A percentile compares a stretch with the other conserved stretches of the same genome.
Conservation (phyloP, 1,140 invertebrate genomes). For the Linepithema humile region DNA sequence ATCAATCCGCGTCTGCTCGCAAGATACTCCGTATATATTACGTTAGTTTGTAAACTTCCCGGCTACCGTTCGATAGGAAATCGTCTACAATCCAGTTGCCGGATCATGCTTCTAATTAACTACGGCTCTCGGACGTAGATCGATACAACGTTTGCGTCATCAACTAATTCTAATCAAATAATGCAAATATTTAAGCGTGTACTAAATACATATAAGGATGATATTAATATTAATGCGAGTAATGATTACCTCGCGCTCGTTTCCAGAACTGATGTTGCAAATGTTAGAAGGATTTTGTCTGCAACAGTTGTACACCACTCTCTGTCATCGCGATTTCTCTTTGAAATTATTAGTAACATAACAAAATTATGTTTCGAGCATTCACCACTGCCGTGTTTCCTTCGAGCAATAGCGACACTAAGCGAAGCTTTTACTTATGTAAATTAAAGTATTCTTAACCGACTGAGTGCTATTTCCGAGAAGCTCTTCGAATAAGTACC, state of each 20-base stretch:
- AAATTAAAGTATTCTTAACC: conserved; percentile 55
- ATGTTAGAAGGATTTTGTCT: neutral
- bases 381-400: conserved; percentile 13
- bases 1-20: conserved; percentile 27
- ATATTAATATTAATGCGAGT: neutral
- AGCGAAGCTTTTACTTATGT: conserved; percentile 48
- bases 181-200: neutral
- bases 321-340: neutral
- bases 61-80: conserved; percentile 24
- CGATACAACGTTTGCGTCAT: neutral
- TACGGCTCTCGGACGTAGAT: neutral
- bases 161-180: neutral
- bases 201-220: neutral
- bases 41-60: conserved; percentile 36
- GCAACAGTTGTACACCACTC: neutral
- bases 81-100: conserved; percentile 13
- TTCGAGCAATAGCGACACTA: conserved; percentile 22
- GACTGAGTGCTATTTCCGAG: conserved; percentile 36
- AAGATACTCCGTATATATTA: conserved; percentile 25
- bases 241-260: neutral
- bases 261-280: neutral
- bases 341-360: conserved; percentile 23
- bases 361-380: conserved; percentile 28
- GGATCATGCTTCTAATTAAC: conserved; percentile 32
- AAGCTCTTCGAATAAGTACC: conserved; percentile 19